Evolutionary conservation across 37 sponge, comb jelly and placozoan species (phyloP), one percentile per base, ranked within the genome.

Genomic region (Crambe crambe): DNA sequence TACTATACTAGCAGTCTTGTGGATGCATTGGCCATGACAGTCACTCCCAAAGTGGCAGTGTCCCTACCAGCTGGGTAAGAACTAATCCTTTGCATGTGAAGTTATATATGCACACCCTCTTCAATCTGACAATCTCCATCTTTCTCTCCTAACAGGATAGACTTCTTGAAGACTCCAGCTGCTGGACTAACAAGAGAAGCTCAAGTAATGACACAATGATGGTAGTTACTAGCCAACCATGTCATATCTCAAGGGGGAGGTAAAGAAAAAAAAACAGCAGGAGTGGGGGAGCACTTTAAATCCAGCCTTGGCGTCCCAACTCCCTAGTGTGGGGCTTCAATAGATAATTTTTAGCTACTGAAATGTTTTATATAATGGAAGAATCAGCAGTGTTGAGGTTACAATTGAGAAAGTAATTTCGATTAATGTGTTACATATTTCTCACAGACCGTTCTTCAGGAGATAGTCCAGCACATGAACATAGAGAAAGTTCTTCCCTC

Each of bases 401-500:
- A n/a, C n/a, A n/a, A 75, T 81, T 23, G 40, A 37, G 91, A 87
- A 42, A 27, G 86, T 68, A 21, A 9, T 1, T 72, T 25, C 17
- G 3, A n/a, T n/a, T n/a, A n/a, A n/a, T n/a, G n/a, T n/a, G n/a
- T n/a, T n/a, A 6, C 30, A 30, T 44, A 18, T 68, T 38, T 37
- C 2, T 17, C 80, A 3, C 51, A 92, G 95, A 41, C 31, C n/a
- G 42, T 96, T 29, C 70, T 93, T 26, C 81, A 89, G 54, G 89
- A 93, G 65, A 82, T 93, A 26, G 82, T 90, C 1, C 89, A 93
- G 58, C 63, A 57, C 4, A 42, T 96, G 36, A 96, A 96, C 80
- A 82, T 90, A 78, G 97, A 96, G 73, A 93, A 93, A 64, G 83
- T 96, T 22, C 78, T 96, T 2, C 94, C 94, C 0, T 93, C 97